Conservation (phyloP, 2,888 invertebrate species). For the Globia sparganii region DNA sequence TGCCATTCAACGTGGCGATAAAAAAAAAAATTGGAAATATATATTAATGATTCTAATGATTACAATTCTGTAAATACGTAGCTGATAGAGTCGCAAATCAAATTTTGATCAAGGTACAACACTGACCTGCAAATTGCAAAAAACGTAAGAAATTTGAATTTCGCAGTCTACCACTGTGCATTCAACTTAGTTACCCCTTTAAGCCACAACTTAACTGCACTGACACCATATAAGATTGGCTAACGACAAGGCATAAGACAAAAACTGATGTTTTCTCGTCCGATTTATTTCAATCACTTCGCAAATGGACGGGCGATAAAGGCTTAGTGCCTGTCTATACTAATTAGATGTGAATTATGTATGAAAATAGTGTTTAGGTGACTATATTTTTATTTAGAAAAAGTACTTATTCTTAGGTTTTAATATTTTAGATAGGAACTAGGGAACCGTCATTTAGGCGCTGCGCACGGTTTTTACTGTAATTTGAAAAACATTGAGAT, state of each 20-base stretch:
- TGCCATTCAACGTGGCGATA: no score
- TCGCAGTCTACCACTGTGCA: no score
- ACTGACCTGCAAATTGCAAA: no score
- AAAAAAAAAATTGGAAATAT: no score
- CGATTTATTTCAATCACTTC: constrained; percentile 75
- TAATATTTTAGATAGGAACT: constrained; percentile 26
- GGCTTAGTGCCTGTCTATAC: constrained; percentile 48
- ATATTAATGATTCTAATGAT: no score
- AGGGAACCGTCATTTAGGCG: background rate
- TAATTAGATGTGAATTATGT: constrained; percentile 62
- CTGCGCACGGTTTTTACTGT: background rate
- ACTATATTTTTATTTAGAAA: constrained; percentile 28
- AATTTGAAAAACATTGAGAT: background rate
- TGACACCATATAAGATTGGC: constrained; percentile 43
- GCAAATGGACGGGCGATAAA: constrained; percentile 63
- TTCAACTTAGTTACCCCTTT: background rate
- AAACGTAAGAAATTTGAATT: no score
- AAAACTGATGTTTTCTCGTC: constrained; percentile 52
- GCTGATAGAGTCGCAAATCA: no score
- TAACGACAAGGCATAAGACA: constrained; percentile 48
- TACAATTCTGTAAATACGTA: no score
- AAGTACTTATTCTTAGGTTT: background rate
- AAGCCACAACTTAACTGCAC: constrained; percentile 9
- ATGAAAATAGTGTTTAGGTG: constrained; percentile 27
- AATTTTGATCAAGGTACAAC: no score